Evolutionary conservation across 2,113 vertebrate genomes (phyloP).

Genomic region (Pagrus major): DNA sequence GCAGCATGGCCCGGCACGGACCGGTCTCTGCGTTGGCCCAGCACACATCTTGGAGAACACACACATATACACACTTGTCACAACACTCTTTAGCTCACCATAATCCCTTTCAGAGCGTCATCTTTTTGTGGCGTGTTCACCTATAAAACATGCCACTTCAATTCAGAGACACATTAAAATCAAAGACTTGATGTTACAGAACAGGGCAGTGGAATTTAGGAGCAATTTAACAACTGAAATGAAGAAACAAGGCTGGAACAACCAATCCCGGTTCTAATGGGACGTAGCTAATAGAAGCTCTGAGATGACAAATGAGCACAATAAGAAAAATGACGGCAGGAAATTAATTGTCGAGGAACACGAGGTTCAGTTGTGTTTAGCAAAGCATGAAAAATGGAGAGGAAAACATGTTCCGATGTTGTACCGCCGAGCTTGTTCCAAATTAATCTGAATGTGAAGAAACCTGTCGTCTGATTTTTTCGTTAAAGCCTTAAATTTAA

Average conservation of each 20-base stretch:
- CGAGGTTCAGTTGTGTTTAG: conserved; percentile 28
- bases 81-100: background rate
- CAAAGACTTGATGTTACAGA: background rate
- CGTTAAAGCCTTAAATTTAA: background rate
- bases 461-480: conserved; percentile 1
- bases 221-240: conserved; percentile 37
- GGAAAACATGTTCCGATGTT: conserved; percentile 32
- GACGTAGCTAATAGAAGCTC: conserved; percentile 55
- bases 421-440: background rate
- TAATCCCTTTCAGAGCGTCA: background rate
- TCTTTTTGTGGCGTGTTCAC: background rate
- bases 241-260: conserved; percentile 23
- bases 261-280: conserved; percentile 49
- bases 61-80: conserved; percentile 27
- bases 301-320: conserved; percentile 59
- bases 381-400: conserved; percentile 24
- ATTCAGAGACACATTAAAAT: background rate
- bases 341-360: conserved; percentile 52
- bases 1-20: conserved; percentile 95
- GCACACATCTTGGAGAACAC: conserved; percentile 95
- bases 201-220: conserved; percentile 9
- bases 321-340: conserved; percentile 61
- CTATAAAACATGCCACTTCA: background rate
- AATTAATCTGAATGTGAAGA: conserved; percentile 24
- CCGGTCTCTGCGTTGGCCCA: conserved; percentile 96